Base-by-base conservation (phyloP, 1,140 invertebrate species). In the Pygmarrhopalites habei region DNA sequence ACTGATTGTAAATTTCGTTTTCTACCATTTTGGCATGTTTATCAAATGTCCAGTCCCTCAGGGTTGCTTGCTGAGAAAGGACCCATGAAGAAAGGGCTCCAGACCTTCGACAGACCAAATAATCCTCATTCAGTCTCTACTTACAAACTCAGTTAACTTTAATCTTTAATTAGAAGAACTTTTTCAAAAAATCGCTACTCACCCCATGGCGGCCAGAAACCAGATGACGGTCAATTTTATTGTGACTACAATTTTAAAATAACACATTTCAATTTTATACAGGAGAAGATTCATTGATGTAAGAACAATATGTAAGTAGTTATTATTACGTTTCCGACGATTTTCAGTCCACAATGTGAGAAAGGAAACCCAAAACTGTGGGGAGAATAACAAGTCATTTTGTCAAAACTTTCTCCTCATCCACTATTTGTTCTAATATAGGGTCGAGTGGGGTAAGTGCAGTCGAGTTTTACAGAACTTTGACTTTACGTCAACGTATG, bases 41-140 rank as follows among this genome's bases (percentile, higher is more conserved):
- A 55, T 68, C 69, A 64, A 71, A 71, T 14, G 60, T 67, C 66
- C 66, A 71, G 44, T 68, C 69, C 59, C 69, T 21, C 1, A 71
- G 56, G 1, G 63, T 64, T 1, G 69, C 66, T 57, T 71, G 69
- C 19, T 58, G 64, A 47, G 69, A 68, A 39, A 71, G 21, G 5
- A 71, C 60, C 69, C 69, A 71, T 1, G 66, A 66, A 19, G 69
- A 59, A 21, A 71, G 47, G 21, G 69, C 58, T 7, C 69, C 69
- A 51, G 68, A 67, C 12, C 69, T 68, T 29, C n/a, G n/a, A n/a
- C n/a, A n/a, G n/a, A n/a, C n/a, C n/a, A 12, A 51, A 51, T 32
- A 21, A 47, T 47, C 5, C 4, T 47, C n/a, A 47, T 10, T 19
- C 17, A 47, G 19, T 25, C 19, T 47, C 44, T 10, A 25, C 19